Percentiles rank a stretch among this genome's conserved stretches.
phyloP scores from a whole-genome alignment of 2,888 invertebrate species.

The Galeopsomyia nigrocyanea region DNA sequence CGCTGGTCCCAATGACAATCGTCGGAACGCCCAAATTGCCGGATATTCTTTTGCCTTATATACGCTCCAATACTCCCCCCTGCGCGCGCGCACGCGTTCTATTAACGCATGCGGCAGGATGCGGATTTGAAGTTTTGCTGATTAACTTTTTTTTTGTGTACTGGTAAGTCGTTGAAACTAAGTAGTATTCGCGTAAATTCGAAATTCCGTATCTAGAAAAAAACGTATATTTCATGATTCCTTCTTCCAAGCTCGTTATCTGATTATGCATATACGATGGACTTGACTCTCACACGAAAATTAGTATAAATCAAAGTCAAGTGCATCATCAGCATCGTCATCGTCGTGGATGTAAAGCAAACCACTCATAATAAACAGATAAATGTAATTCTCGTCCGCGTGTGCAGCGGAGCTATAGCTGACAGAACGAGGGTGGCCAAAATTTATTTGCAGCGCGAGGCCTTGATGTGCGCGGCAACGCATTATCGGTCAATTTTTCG shows the following conservation, averaged over 20 bases:
- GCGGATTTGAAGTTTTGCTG: background rate
- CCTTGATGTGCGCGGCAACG: slow-evolving; percentile 49
- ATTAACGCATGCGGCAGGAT: background rate
- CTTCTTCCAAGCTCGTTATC: too few relatives aligned
- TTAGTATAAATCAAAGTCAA: slow-evolving; percentile 1
- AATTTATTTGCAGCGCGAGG: slow-evolving; percentile 59
- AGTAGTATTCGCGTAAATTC: too few relatives aligned
- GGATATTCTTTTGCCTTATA: background rate
- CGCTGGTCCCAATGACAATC: slow-evolving; percentile 61
- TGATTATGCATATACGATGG: too few relatives aligned
- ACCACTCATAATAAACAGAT: slow-evolving; percentile 36
- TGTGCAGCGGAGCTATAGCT: too few relatives aligned
- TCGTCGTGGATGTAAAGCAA: too few relatives aligned
- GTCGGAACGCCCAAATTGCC: slow-evolving; percentile 65
- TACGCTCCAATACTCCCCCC: background rate
- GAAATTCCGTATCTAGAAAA: too few relatives aligned
- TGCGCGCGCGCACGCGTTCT: background rate
- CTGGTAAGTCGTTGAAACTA: too few relatives aligned
- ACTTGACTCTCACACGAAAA: background rate
- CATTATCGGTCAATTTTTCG: slow-evolving; percentile 65
- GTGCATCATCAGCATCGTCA: background rate
- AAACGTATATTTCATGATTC: too few relatives aligned
- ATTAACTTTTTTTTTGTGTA: too few relatives aligned
- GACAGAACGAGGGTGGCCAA: slow-evolving; percentile 51
- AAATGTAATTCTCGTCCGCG: slow-evolving; percentile 9